phyloP scores from a whole-genome alignment of 2,888 invertebrate species.

The Caenorhabditis doughertyi region DNA sequence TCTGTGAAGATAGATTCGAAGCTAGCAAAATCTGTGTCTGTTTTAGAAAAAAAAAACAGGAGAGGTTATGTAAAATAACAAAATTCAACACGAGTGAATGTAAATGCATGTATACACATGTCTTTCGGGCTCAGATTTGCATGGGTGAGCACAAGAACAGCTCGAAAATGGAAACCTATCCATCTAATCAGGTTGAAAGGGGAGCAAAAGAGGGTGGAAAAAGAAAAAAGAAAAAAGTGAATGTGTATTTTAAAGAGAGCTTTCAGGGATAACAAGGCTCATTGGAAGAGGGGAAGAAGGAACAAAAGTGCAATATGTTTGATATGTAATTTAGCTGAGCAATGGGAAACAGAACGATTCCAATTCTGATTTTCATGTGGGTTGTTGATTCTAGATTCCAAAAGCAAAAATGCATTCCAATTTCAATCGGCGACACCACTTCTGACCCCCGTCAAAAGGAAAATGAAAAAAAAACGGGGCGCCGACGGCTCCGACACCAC shows the following conservation, averaged over 20 bases:
- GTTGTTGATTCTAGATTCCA: background rate
- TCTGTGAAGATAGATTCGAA: too few species aligned
- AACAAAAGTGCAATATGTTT: conserved; percentile 12
- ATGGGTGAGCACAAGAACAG: conserved; percentile 59
- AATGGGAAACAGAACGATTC: background rate
- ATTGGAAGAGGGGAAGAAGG: background rate
- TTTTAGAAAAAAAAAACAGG: conserved; percentile 1
- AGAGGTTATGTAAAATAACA: conserved; percentile 2
- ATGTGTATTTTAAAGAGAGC: conserved; percentile 19
- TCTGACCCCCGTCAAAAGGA: conserved; percentile 25
- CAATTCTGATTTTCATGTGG: background rate
- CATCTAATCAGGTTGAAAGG: conserved; percentile 58
- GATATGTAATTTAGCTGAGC: background rate
- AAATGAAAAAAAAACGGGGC: conserved; percentile 36
- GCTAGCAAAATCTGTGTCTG: background rate
- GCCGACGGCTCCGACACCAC: conserved; percentile 29
- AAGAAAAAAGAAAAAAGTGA: background rate
- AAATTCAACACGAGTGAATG: conserved; percentile 30
- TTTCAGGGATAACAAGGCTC: conserved; percentile 23
- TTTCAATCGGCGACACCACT: conserved; percentile 40
- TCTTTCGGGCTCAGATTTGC: conserved; percentile 42
- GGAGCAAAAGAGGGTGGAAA: background rate
- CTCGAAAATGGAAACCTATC: conserved; percentile 40
- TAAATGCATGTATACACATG: conserved; percentile 38
- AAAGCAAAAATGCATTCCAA: conserved; percentile 14